These are phyloP conservation scores for Pocillopora meandrina DNA, from an alignment of 92 coral and sea anemone species.

Conservation along the genomic window DNA sequence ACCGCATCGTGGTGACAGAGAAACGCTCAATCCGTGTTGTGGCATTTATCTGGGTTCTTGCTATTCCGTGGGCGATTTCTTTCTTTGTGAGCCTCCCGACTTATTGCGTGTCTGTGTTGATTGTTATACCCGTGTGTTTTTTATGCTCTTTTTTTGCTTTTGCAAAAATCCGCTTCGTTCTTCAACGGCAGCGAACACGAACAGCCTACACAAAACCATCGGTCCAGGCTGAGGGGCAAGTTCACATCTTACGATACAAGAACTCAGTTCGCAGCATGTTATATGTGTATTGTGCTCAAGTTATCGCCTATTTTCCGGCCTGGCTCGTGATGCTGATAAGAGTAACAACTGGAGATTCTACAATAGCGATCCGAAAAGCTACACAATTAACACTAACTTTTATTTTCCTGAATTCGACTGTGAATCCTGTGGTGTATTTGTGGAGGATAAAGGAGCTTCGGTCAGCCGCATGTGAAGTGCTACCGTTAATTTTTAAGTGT, in stretches of 20 bases:
- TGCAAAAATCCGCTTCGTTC: conserved; percentile 16
- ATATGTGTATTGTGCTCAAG: conserved; percentile 6
- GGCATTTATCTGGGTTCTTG: background rate
- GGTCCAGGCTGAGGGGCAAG: background rate
- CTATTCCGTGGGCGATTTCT: conserved; percentile 16
- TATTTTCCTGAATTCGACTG: conserved; percentile 19
- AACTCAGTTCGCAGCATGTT: conserved; percentile 19
- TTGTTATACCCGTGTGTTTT: background rate
- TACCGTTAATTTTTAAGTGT: background rate
- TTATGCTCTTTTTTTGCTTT: background rate
- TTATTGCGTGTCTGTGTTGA: background rate
- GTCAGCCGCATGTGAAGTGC: background rate
- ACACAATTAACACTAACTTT: conserved; percentile 17
- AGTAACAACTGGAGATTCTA: background rate
- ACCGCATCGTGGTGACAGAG: conserved; percentile 11
- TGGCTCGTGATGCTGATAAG: conserved; percentile 28
- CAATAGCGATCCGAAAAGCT: background rate
- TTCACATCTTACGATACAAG: background rate
- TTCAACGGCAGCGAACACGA: background rate
- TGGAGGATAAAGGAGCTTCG: conserved; percentile 25
- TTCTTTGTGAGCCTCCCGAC: conserved; percentile 1
- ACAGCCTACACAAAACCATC: background rate
- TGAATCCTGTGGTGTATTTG: conserved; percentile 16
- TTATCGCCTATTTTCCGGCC: conserved; percentile 7
- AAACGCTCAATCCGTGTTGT: conserved; percentile 2